These are phyloP conservation scores for Takifugu rubripes DNA, from an alignment of 2,797 vertebrate genomes.

Conservation along the genomic window DNA sequence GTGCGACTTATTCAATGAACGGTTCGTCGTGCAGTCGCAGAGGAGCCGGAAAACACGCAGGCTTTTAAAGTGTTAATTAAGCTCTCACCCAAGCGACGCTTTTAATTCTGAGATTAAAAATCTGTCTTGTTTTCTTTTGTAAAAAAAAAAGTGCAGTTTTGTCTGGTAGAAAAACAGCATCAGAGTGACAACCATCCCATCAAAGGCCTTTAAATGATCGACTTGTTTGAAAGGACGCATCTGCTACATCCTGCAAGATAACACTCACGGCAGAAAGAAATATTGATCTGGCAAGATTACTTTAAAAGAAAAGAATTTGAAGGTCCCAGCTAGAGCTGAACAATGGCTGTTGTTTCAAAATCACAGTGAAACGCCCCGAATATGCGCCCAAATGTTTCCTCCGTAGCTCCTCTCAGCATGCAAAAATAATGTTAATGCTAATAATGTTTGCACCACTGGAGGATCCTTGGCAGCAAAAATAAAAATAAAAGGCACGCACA, in stretches of 20 bases:
- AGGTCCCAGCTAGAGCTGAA: constrained; percentile 35
- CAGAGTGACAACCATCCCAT: neutral
- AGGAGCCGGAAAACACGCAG: constrained; percentile 18
- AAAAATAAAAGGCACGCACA: too few relatives aligned
- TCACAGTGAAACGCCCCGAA: constrained; percentile 38
- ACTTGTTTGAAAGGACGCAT: constrained; percentile 19
- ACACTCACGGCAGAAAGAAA: constrained; percentile 15
- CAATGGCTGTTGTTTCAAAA: constrained; percentile 28
- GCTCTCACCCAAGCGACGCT: constrained; percentile 19
- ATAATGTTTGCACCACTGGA: constrained; percentile 14
- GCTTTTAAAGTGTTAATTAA: constrained; percentile 38
- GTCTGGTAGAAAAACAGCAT: constrained; percentile 24
- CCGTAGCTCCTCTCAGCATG: constrained; percentile 13
- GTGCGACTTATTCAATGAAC: constrained; percentile 22
- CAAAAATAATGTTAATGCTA: too few relatives aligned
- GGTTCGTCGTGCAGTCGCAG: constrained; percentile 10
- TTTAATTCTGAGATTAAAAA: constrained; percentile 11
- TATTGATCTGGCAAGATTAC: constrained; percentile 19
- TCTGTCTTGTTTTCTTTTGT: neutral
- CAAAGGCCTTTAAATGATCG: constrained; percentile 17
- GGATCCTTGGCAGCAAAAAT: constrained; percentile 26
- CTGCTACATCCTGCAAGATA: constrained; percentile 5
- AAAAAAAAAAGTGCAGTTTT: constrained; percentile 17
- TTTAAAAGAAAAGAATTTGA: constrained; percentile 36
- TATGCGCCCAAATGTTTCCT: constrained; percentile 32